phyloP scores from a whole-genome alignment of 2,797 vertebrate genomes.

The Ctenopoma kingsleyae region DNA sequence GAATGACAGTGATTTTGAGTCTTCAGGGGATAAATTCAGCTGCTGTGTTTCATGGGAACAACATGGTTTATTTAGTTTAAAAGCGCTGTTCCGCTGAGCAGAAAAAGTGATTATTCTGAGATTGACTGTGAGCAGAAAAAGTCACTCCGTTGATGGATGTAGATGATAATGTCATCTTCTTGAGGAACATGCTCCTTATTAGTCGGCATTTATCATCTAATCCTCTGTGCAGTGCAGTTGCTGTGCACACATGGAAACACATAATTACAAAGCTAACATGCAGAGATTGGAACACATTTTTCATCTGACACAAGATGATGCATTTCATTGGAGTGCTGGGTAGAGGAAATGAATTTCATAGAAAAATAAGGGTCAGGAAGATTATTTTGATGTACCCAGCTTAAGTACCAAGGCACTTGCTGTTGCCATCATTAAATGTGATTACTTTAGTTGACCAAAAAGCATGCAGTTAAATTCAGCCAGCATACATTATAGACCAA shows the following conservation, averaged over 20 bases:
- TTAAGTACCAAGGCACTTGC: constrained; percentile 11
- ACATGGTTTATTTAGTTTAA: not conserved
- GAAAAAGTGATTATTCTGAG: not conserved
- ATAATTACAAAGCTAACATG: constrained; percentile 35
- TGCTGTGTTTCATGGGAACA: not conserved
- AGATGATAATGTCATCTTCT: constrained; percentile 21
- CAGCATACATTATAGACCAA: not conserved
- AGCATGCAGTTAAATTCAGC: constrained; percentile 23
- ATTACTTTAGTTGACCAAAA: constrained; percentile 25
- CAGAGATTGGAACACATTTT: constrained; percentile 27
- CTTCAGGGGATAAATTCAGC: not conserved
- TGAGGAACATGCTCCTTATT: constrained; percentile 20
- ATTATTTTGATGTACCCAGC: constrained; percentile 36
- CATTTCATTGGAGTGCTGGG: constrained; percentile 10
- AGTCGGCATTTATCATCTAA: constrained; percentile 6
- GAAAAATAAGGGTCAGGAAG: constrained; percentile 36
- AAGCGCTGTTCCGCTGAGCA: not conserved
- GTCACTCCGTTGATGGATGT: not conserved
- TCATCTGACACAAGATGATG: constrained; percentile 26
- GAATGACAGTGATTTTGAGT: not conserved
- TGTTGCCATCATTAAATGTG: constrained; percentile 30
- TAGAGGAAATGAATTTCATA: constrained; percentile 50
- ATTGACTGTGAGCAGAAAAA: not conserved
- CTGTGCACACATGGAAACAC: constrained; percentile 12
- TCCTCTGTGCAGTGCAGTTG: not conserved